Evolutionary conservation across 2,113 vertebrate genomes (phyloP).

Genomic region (Microcebus lehilahytsara): DNA sequence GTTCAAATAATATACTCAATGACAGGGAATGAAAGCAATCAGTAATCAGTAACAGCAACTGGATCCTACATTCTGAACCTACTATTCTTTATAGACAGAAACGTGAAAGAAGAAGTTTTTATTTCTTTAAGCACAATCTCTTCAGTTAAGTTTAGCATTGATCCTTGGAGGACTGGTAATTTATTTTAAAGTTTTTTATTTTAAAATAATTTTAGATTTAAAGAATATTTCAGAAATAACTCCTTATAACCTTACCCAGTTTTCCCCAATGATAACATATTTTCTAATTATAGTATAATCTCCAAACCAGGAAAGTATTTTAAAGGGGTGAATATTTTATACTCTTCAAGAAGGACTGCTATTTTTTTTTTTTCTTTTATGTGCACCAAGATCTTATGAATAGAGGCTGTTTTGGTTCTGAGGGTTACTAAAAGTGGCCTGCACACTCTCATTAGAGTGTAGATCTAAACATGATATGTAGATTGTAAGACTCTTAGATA

Average conservation of each 20-base stretch:
- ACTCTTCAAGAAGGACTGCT: neutral
- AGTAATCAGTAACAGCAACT: neutral
- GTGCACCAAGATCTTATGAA: neutral
- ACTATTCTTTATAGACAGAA: neutral
- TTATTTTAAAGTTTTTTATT: neutral
- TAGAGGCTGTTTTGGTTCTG: neutral
- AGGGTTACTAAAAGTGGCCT: neutral
- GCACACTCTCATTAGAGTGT: neutral
- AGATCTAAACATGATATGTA: neutral
- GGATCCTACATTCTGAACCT: neutral
- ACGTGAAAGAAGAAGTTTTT: neutral
- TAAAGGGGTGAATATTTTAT: neutral
- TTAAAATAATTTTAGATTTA: neutral
- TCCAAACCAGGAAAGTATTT: neutral
- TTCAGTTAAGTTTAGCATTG: neutral
- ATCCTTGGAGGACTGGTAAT: neutral
- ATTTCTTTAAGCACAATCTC: neutral
- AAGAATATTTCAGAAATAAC: neutral
- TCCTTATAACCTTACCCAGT: neutral
- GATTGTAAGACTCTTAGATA: neutral
- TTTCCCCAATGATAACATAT: neutral
- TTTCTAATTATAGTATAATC: neutral
- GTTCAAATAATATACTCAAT: conserved; percentile 53
- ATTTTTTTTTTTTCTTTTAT: neutral
- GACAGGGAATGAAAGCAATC: conserved; percentile 27